Evolutionary conservation across 2,113 vertebrate species (phyloP).

Genomic region (Ciconia maguari): DNA sequence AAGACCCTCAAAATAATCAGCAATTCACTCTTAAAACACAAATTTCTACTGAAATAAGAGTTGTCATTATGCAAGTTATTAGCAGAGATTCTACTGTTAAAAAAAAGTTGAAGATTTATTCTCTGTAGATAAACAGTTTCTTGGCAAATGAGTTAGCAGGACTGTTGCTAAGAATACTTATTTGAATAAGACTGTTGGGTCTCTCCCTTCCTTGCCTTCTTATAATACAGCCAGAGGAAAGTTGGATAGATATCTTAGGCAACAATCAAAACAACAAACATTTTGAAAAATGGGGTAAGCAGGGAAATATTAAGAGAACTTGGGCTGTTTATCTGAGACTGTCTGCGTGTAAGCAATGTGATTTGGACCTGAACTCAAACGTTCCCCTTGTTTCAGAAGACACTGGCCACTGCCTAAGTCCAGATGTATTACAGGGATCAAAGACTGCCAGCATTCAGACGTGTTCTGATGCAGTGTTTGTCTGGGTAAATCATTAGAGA

Average conservation of each 20-base stretch:
- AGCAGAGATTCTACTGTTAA: neutral
- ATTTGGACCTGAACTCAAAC: neutral
- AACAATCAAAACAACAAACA: slow-evolving; percentile 48
- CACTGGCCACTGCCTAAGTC: slow-evolving; percentile 2
- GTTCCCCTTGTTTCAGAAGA: slow-evolving; percentile 6
- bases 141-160: slow-evolving; percentile 1
- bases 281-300: slow-evolving; percentile 27
- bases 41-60: neutral
- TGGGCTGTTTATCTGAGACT: slow-evolving; percentile 8
- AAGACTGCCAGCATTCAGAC: neutral
- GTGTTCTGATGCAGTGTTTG: neutral
- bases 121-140: neutral
- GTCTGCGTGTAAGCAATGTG: neutral
- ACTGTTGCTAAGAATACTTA: slow-evolving; percentile 3
- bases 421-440: slow-evolving; percentile 40
- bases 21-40: neutral
- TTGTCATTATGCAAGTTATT: neutral
- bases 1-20: neutral
- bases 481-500: slow-evolving; percentile 18
- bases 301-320: slow-evolving; percentile 14
- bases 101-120: slow-evolving; percentile 19
- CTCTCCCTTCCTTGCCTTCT: neutral
- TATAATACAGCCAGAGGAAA: slow-evolving; percentile 30
- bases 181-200: neutral
- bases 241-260: slow-evolving; percentile 40